Evolutionary conservation across 2,113 vertebrate species (phyloP), one percentile per base, ranked within the genome.

Genomic region (Ophiodon elongatus): DNA sequence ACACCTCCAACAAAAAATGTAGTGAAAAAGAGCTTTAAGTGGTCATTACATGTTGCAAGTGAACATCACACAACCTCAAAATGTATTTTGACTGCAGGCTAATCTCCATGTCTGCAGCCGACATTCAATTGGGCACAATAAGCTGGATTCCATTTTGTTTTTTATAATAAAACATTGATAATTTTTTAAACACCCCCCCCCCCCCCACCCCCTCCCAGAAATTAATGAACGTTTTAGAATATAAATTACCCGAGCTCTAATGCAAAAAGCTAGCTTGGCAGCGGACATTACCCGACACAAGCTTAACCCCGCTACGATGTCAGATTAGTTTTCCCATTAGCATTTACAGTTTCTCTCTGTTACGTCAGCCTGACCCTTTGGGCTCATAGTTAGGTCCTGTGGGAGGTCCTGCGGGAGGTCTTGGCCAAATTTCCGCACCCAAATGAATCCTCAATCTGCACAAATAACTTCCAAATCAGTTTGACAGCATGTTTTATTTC

Each of bases 401-500:
- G 59, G 33, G 23, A 68, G 41, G 27, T 50, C 50, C 35, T 37
- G 25, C 6, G 59, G 33, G 23, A 68, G 17, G 14, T 60, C 14
- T 69, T 57, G 23, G 67, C 23, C 56, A 73, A 33, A 73, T 70
- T 35, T 47, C 57, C 8, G 47, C 50, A 69, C 11, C 45, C 45
- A 67, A 37, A 33, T 17, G 23, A 82, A 43, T 57, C 73, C 64
- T 23, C 56, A 56, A 66, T 21, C 39, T 10, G 54, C 33, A 25
- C 59, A 45, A 82, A 88, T 70, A 39, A 33, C 33, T 56, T 69
- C 33, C 33, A 64, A 64, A 76, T 66, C 56, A 8, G 35, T 60
- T 56, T 63, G 39, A 73, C 73, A 62, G 65, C 65, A 66, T 57
- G 56, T 68, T 83, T 66, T 35, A 72, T 60, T 73, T 66, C 39